Evolutionary conservation across 1,140 invertebrate genomes (phyloP).

Genomic region (Bombus confusus): DNA sequence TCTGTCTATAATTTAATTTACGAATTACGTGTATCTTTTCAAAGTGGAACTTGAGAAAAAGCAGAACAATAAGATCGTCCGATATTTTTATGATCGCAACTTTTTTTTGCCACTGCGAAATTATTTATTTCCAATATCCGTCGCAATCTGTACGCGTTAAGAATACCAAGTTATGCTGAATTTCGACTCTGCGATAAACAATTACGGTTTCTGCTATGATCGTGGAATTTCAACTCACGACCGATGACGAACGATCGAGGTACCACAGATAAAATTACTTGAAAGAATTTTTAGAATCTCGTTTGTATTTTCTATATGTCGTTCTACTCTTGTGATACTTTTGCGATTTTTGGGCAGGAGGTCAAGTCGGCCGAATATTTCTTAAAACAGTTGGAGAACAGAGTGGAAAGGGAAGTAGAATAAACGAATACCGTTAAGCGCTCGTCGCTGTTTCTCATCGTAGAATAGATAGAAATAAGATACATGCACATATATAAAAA

Average conservation of each 20-base stretch:
- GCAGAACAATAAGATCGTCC: no score
- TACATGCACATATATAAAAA: neutral
- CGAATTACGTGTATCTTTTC: neutral
- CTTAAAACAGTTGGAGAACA: conserved; percentile 28
- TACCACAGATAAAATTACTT: neutral
- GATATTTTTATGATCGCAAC: neutral
- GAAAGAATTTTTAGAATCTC: neutral
- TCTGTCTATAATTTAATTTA: neutral
- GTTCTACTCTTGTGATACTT: neutral
- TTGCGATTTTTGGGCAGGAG: conserved; percentile 6
- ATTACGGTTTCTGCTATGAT: neutral
- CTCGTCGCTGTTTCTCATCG: conserved; percentile 7
- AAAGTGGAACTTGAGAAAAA: neutral
- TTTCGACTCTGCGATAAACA: neutral
- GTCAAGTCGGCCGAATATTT: conserved; percentile 32
- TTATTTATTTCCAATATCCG: neutral
- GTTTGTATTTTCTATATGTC: neutral
- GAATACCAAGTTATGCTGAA: neutral
- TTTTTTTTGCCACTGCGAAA: neutral
- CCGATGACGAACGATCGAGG: neutral
- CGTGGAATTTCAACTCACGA: neutral
- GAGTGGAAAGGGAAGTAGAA: conserved; percentile 33
- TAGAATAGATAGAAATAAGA: conserved; percentile 10
- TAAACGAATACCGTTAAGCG: conserved; percentile 49
- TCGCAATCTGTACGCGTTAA: no score